phyloP scores from a whole-genome alignment of 2,888 invertebrate genomes.

The Drosophila diplacantha region DNA sequence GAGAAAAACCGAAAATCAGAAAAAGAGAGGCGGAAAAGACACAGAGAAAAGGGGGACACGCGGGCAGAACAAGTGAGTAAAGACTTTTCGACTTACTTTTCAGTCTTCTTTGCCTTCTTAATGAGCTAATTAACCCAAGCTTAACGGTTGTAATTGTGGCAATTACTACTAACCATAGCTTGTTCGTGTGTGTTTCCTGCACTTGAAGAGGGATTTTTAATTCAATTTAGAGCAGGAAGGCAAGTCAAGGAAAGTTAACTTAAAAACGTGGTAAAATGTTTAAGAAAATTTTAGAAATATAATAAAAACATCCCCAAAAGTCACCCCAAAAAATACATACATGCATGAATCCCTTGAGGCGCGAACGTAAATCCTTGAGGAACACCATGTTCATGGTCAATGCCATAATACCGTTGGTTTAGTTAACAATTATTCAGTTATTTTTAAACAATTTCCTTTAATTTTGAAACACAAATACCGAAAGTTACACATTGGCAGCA shows the following conservation, averaged over 20 bases:
- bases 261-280: not conserved
- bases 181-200: conserved; percentile 9
- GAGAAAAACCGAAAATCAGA: conserved; percentile 6
- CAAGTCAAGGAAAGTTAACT: not conserved
- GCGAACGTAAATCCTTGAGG: conserved; percentile 77
- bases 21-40: not conserved
- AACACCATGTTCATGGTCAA: conserved; percentile 78
- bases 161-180: conserved; percentile 22
- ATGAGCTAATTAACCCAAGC: conserved; percentile 28
- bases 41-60: conserved; percentile 1
- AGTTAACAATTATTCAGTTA: conserved; percentile 11
- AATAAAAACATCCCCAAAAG: not conserved
- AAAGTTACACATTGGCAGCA: conserved; percentile 21
- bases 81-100: conserved; percentile 18
- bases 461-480: conserved; percentile 1
- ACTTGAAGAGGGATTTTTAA: not conserved
- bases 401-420: conserved; percentile 61
- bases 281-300: too few relatives aligned
- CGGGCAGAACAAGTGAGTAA: conserved; percentile 6
- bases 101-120: conserved; percentile 27
- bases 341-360: conserved; percentile 77
- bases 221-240: not conserved
- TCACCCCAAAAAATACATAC: conserved; percentile 65
- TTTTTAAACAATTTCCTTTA: conserved; percentile 8
- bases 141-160: conserved; percentile 14